phyloP scores from a whole-genome alignment of 2,113 vertebrate genomes.

The Datnioides undecimradiatus region DNA sequence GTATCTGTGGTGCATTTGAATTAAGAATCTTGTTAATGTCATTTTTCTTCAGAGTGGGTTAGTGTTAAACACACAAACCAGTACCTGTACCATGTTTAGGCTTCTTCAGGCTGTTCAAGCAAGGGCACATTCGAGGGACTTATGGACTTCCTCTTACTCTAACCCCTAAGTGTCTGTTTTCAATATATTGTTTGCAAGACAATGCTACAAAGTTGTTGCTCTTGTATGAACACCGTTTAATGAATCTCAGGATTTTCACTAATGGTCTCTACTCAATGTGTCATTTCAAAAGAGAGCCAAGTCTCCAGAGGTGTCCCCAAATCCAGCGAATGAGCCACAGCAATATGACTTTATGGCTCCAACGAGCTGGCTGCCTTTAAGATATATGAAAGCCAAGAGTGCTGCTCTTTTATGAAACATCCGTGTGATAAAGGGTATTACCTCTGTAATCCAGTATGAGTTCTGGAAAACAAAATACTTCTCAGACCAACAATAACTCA shows the following conservation, averaged over 20 bases:
- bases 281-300: background rate
- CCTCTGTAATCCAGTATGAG: background rate
- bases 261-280: background rate
- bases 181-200: background rate
- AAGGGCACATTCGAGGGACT: background rate
- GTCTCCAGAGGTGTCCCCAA: background rate
- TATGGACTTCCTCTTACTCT: background rate
- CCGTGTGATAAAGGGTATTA: background rate
- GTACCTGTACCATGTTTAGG: background rate
- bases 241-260: background rate
- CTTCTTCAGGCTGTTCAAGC: background rate
- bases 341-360: background rate
- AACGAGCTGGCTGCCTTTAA: background rate
- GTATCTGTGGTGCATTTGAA: background rate
- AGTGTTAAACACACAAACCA: background rate
- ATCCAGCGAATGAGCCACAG: background rate
- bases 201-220: background rate
- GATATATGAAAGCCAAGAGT: background rate
- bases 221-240: background rate
- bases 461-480: background rate
- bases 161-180: background rate
- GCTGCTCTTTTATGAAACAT: constrained; percentile 8
- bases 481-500: constrained; percentile 12
- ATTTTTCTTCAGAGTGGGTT: background rate
- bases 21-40: background rate